Evolutionary conservation across 2,888 invertebrate species (phyloP).

Genomic region (Aporophyla lueneburgensis): DNA sequence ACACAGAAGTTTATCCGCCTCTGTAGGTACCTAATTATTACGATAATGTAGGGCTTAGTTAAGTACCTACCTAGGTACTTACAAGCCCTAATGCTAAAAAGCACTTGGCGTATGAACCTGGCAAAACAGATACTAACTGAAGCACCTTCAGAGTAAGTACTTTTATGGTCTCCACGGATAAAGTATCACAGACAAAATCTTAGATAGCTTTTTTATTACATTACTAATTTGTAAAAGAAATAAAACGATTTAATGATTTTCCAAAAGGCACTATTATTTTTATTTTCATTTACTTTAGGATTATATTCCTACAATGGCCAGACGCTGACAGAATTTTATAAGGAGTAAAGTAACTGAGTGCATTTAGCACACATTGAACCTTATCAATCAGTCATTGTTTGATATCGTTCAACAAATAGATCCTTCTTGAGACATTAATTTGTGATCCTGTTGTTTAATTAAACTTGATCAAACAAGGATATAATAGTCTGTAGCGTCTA

Average conservation of each 20-base stretch:
- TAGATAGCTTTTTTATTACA: neutral
- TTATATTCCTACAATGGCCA: neutral
- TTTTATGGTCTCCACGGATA: no score
- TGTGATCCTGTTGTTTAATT: conserved; percentile 30
- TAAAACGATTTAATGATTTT: neutral
- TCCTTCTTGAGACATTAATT: conserved; percentile 12
- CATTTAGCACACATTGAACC: neutral
- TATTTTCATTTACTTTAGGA: neutral
- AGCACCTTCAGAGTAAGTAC: neutral
- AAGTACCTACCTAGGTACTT: neutral
- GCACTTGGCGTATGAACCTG: conserved; percentile 29
- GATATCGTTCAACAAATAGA: conserved; percentile 37
- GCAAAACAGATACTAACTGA: neutral
- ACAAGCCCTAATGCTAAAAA: conserved; percentile 33
- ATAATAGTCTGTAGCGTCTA: conserved; percentile 12
- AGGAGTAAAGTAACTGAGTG: neutral
- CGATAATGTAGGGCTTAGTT: neutral
- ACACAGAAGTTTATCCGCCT: neutral
- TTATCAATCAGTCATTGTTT: conserved; percentile 14
- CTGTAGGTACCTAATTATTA: neutral
- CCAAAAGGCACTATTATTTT: neutral
- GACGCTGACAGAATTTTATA: neutral
- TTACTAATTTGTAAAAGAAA: neutral
- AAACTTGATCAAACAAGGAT: conserved; percentile 40
- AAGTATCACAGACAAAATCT: neutral